These are phyloP conservation scores for Sanderia malayensis DNA, from an alignment of 30 jellyfish, hydroid and myxozoan species.

Conservation along the genomic window DNA sequence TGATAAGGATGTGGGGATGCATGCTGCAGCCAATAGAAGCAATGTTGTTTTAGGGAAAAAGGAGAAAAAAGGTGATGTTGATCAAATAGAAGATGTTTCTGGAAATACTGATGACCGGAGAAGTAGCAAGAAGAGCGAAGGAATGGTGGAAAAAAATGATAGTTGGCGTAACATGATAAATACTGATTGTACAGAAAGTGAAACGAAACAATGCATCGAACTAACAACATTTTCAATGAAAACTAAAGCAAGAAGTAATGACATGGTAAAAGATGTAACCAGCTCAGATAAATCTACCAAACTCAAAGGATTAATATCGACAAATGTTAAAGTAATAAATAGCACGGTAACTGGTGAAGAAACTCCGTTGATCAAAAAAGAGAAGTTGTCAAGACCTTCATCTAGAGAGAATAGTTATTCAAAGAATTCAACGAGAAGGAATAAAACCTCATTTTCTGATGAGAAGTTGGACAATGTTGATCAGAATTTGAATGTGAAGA, in stretches of 20 bases:
- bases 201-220: too few species aligned
- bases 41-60: too few species aligned
- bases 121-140: too few species aligned
- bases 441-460: not conserved
- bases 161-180: too few species aligned
- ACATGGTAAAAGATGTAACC: not conserved
- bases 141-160: too few species aligned
- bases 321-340: not conserved
- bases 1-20: too few species aligned
- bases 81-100: too few species aligned
- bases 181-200: too few species aligned
- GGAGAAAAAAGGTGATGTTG: too few species aligned
- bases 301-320: not conserved
- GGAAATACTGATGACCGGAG: too few species aligned
- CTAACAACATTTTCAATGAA: not conserved
- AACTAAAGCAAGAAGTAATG: not conserved
- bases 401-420: not conserved
- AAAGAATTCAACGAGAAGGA: not conserved
- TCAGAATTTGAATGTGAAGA: not conserved
- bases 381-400: not conserved
- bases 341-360: constrained; percentile 16
- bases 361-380: constrained; percentile 15
- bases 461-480: not conserved
- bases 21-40: too few species aligned
- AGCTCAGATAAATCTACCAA: not conserved